These are phyloP conservation scores for Scaptomyza cyrtandrae DNA, from an alignment of 2,888 invertebrate species.

Conservation along the genomic window DNA sequence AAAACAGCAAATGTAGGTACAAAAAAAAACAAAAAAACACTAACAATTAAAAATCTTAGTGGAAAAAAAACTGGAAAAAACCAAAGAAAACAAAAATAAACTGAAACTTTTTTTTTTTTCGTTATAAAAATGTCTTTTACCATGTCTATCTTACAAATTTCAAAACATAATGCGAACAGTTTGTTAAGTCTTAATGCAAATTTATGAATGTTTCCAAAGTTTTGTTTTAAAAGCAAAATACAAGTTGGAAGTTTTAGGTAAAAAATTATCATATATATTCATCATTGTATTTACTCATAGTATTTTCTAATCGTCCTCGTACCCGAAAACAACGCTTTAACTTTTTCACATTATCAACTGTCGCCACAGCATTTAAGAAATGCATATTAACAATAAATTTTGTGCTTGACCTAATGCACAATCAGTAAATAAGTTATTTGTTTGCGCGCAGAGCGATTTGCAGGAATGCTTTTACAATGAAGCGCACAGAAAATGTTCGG, in stretches of 20 bases:
- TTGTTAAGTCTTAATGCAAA: no score
- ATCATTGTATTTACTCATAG: constrained; percentile 58
- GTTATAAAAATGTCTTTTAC: no score
- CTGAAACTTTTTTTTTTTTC: no score
- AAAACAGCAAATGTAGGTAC: background rate
- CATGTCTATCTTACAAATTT: no score
- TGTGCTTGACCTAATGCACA: constrained; percentile 45
- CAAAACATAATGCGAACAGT: no score
- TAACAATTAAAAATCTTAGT: background rate
- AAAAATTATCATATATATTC: constrained; percentile 78
- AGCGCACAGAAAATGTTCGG: constrained; percentile 50
- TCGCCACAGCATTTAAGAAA: constrained; percentile 65
- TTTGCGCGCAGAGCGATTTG: constrained; percentile 51
- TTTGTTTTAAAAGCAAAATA: constrained; percentile 1
- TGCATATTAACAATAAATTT: constrained; percentile 57
- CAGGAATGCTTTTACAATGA: constrained; percentile 66
- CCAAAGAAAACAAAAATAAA: background rate
- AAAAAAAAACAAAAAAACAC: background rate
- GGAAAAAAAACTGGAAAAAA: background rate
- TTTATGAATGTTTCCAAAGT: no score
- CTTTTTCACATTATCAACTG: constrained; percentile 62
- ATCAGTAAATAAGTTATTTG: constrained; percentile 46
- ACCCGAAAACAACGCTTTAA: constrained; percentile 68
- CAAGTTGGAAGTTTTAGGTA: constrained; percentile 50
- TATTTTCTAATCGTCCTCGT: constrained; percentile 62